These are phyloP conservation scores for Drepana falcataria DNA, from an alignment of 2,888 invertebrate genomes.

Conservation along the genomic window DNA sequence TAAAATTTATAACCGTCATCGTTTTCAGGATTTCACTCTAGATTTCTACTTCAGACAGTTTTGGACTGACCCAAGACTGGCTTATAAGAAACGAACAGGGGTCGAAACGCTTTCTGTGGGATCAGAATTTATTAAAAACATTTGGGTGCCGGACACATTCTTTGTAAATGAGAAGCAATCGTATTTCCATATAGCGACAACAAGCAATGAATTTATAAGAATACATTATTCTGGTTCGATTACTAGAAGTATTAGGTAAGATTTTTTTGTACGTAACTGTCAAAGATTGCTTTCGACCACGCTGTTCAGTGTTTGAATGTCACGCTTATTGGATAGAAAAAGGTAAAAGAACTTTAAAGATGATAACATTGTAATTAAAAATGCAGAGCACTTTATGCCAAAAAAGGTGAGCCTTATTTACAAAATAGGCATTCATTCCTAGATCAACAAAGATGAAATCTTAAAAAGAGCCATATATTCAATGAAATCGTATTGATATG, in stretches of 20 bases:
- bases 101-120: constrained; percentile 93
- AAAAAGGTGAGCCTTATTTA: too few relatives aligned
- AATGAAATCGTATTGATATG: too few relatives aligned
- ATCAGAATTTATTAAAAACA: constrained; percentile 95
- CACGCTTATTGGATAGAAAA: too few relatives aligned
- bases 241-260: constrained; percentile 92
- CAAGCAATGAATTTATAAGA: constrained; percentile 97
- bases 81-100: constrained; percentile 90
- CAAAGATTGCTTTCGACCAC: too few relatives aligned
- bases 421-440: too few relatives aligned
- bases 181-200: constrained; percentile 98
- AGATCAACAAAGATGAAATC: too few relatives aligned
- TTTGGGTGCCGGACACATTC: constrained; percentile 99
- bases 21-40: constrained; percentile 91
- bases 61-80: constrained; percentile 95
- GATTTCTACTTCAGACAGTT: constrained; percentile 98
- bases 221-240: constrained; percentile 95
- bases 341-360: too few relatives aligned
- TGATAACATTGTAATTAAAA: too few relatives aligned
- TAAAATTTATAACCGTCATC: background rate
- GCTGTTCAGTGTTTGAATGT: too few relatives aligned
- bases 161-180: constrained; percentile 99
- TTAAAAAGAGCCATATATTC: too few relatives aligned
- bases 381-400: too few relatives aligned
- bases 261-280: background rate